A percentile compares a stretch with the other conserved stretches of the same genome.
Conservation (phyloP, 2,888 invertebrate species). For the Molanna angustata region DNA sequence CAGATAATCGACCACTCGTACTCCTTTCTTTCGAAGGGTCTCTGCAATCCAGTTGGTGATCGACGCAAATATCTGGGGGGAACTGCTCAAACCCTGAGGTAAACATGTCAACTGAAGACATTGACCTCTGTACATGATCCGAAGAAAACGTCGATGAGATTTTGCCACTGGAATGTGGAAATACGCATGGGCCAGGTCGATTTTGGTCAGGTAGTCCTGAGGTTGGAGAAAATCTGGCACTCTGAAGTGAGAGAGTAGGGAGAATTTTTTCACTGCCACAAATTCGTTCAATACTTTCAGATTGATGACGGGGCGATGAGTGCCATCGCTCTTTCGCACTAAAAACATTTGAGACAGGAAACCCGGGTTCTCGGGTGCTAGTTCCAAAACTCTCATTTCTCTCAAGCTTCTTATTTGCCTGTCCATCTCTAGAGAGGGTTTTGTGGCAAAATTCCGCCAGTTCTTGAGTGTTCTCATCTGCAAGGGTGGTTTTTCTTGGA, state of each 20-base stretch:
- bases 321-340: not conserved
- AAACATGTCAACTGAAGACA: slow-evolving; percentile 2
- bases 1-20: slow-evolving; percentile 3
- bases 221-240: slow-evolving; percentile 30
- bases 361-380: not conserved
- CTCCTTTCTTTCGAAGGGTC: slow-evolving; percentile 1
- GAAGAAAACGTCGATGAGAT: not conserved
- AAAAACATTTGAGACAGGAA: slow-evolving; percentile 9
- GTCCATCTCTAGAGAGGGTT: slow-evolving; percentile 2
- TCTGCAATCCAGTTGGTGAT: slow-evolving; percentile 4
- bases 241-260: slow-evolving; percentile 36
- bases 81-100: not conserved
- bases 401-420: not conserved
- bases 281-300: slow-evolving; percentile 37
- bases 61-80: not conserved
- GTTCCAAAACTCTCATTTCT: not conserved
- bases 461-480: too few relatives aligned
- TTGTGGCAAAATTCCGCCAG: not conserved
- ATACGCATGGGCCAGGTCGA: slow-evolving; percentile 24
- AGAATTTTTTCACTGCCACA: slow-evolving; percentile 38
- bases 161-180: not conserved
- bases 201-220: slow-evolving; percentile 31
- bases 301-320: slow-evolving; percentile 41
- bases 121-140: not conserved
- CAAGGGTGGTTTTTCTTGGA: too few relatives aligned